A percentile compares a stretch with the other conserved stretches of the same genome.
These are phyloP conservation scores for Notolabrus celidotus DNA, from an alignment of 2,797 vertebrate species.

Conservation along the genomic window DNA sequence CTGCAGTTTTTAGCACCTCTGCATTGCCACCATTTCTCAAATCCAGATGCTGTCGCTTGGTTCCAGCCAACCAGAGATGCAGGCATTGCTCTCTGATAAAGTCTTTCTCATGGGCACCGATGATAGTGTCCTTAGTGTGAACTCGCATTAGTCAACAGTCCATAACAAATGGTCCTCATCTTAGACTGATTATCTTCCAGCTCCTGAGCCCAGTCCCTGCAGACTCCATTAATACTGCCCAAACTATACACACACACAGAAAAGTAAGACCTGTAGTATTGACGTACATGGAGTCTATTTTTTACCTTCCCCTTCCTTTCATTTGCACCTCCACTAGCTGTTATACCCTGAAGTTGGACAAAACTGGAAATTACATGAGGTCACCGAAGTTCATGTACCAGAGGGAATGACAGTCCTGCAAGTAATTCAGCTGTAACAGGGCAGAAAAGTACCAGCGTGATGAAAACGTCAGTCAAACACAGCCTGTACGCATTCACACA, in stretches of 20 bases:
- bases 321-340: background rate
- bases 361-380: constrained; percentile 3
- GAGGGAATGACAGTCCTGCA: background rate
- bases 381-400: background rate
- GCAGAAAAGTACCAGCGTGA: background rate
- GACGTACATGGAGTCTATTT: no score
- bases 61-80: no score
- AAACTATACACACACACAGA: no score
- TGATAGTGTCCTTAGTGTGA: background rate
- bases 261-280: no score
- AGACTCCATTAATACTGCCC: no score
- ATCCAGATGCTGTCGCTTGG: no score
- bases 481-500: background rate
- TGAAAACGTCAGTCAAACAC: background rate
- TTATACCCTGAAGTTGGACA: background rate
- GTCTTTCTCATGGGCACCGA: background rate
- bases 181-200: no score
- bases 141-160: background rate
- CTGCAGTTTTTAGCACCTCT: no score
- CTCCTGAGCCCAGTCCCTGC: background rate
- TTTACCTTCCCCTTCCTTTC: no score
- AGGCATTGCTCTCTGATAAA: background rate
- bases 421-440: background rate
- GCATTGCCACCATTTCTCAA: no score
- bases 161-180: no score